These are phyloP conservation scores for Tiaroga cobitis DNA, from an alignment of 2,797 vertebrate species.

Conservation along the genomic window DNA sequence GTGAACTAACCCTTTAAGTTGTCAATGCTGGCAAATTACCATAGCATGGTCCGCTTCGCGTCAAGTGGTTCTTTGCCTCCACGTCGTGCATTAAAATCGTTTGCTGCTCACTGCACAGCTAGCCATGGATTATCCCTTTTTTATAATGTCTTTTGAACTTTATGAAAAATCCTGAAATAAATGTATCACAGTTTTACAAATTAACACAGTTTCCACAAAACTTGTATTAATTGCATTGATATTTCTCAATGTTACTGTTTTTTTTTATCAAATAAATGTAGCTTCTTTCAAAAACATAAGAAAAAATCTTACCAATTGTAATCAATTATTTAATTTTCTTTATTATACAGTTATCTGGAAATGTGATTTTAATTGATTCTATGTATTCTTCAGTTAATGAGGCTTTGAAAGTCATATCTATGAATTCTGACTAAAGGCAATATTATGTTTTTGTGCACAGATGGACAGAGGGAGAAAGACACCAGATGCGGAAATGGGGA, in stretches of 20 bases:
- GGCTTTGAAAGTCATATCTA: conserved; percentile 12
- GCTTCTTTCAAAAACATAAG: background rate
- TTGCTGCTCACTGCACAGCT: no score
- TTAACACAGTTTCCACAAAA: background rate
- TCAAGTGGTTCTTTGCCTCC: no score
- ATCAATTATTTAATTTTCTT: no score
- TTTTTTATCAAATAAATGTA: no score
- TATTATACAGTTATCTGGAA: background rate
- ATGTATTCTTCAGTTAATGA: background rate
- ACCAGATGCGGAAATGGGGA: conserved; percentile 34
- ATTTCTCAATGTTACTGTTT: background rate
- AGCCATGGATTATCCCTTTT: no score
- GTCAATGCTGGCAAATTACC: no score
- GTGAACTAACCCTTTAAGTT: no score
- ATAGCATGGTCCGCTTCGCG: no score
- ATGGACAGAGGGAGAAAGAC: conserved; percentile 26
- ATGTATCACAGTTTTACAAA: no score
- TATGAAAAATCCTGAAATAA: no score
- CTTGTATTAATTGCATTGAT: background rate
- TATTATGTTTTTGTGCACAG: conserved; percentile 8
- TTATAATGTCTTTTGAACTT: no score
- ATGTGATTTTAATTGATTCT: background rate
- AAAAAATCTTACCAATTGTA: background rate
- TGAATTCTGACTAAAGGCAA: conserved; percentile 12
- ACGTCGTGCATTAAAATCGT: no score